phyloP scores from a whole-genome alignment of 2,888 invertebrate genomes.

The Drosophila mettleri region DNA sequence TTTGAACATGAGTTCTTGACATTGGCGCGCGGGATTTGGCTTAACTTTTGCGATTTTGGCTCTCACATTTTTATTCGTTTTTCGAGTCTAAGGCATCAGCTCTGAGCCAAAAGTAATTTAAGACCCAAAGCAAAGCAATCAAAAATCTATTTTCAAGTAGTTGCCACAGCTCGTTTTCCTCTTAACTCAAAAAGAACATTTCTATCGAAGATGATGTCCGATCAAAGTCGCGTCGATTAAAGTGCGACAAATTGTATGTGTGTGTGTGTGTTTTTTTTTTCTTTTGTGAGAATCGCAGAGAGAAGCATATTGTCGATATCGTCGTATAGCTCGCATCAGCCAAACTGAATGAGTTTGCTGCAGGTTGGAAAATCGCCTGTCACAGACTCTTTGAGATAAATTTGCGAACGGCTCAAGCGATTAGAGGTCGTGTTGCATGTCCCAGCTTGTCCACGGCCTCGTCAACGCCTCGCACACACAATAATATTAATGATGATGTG shows the following conservation, averaged over 20 bases:
- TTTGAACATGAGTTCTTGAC: slow-evolving; percentile 83
- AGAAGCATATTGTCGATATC: neutral
- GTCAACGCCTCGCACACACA: slow-evolving; percentile 24
- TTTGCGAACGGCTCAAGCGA: slow-evolving; percentile 26
- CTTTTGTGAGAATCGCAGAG: slow-evolving; percentile 1
- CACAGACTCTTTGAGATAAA: slow-evolving; percentile 26
- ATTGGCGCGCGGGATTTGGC: slow-evolving; percentile 64
- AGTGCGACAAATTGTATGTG: too few species aligned
- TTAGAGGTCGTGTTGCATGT: slow-evolving; percentile 37
- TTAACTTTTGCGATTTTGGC: slow-evolving; percentile 13
- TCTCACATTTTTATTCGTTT: slow-evolving; percentile 11
- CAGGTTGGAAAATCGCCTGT: slow-evolving; percentile 23
- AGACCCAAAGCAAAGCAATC: slow-evolving; percentile 16
- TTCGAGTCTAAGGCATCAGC: neutral
- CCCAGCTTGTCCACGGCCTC: slow-evolving; percentile 23
- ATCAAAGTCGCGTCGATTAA: neutral
- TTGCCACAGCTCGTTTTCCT: neutral
- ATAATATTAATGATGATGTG: slow-evolving; percentile 82
- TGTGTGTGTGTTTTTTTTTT: too few species aligned
- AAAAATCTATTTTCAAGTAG: slow-evolving; percentile 13
- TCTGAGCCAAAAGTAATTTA: neutral
- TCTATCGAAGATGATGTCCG: neutral
- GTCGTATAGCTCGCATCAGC: neutral
- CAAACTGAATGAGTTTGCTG: neutral
- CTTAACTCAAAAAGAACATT: neutral